A percentile compares a stretch with the other conserved stretches of the same genome.
Conservation (phyloP, 2,113 vertebrate species). For the Monarcha castaneiventris region DNA sequence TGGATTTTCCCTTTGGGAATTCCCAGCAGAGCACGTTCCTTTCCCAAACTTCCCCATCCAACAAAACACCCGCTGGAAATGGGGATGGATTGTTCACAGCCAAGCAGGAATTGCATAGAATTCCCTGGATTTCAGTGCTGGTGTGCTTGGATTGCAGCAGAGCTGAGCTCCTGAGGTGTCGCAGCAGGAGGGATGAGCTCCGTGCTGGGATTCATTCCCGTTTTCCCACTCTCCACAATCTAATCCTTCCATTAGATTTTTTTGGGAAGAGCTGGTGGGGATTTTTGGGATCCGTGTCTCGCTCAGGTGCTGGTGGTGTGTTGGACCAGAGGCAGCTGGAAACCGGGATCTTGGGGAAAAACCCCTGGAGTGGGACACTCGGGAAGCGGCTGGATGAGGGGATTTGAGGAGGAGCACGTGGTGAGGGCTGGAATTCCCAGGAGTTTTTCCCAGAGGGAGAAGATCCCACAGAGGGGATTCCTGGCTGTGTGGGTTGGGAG, state of each 20-base stretch:
- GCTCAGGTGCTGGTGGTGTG: not conserved
- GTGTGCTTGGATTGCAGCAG: not conserved
- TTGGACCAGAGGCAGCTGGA: not conserved
- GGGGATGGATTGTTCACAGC: not conserved
- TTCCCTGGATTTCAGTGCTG: not conserved
- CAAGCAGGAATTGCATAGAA: not conserved
- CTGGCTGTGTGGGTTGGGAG: not conserved
- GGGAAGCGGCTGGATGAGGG: not conserved
- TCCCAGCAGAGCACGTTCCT: not conserved
- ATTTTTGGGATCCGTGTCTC: not conserved
- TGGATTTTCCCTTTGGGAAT: not conserved
- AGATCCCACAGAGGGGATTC: not conserved
- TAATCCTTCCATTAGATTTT: not conserved
- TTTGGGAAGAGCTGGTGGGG: not conserved
- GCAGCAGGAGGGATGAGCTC: not conserved
- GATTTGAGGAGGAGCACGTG: accelerated
- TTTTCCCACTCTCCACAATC: not conserved
- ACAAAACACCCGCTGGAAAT: not conserved
- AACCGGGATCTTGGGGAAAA: not conserved
- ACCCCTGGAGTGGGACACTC: not conserved
- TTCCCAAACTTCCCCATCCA: not conserved
- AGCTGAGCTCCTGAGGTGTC: accelerated
- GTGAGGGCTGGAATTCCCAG: not conserved
- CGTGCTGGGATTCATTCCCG: not conserved
- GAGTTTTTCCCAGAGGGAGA: not conserved